Base-by-base conservation (phyloP, 2,888 invertebrate genomes). In the Acleris emargana region DNA sequence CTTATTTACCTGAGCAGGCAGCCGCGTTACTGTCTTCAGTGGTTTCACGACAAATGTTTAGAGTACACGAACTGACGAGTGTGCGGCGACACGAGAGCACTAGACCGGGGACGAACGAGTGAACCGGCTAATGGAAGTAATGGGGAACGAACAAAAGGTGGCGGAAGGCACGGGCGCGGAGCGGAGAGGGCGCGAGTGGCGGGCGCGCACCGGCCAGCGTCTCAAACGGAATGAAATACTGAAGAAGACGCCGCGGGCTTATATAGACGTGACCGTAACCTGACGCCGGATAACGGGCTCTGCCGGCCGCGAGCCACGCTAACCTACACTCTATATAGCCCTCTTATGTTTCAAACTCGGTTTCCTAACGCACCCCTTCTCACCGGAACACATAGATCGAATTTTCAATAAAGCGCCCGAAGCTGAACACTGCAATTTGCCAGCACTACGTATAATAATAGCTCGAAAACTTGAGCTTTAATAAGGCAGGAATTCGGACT, bases 201-300 rank as follows among this genome's bases (percentile, higher is more conserved):
- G 71, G 77, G 77, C 82, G 82, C 88, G 83, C 86, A 78, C 82
- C 84, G 78, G 77, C 83, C 82, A 80, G 81, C 88, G 90, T 85
- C 88, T 87, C 84, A 88, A 89, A 90, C 92, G 86, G 87, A 92
- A 92, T 92, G 92, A 92, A 92, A 92, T 91, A 85, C 86, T 91
- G 84, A 90, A 90, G 91, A 91, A 90, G 91, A 89, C 87, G 88
- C 88, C 86, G 77, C 89, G 86, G 88, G 86, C 92, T 92, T 92
- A 86, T 92, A 92, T 92, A 92, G 92, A 92, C 92, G 86, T 87
- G 84, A 87, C 86, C 88, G 89, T 91, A 92, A 92, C 92, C 91
- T 92, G 92, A 90, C 92, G 90, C 89, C 88, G 89, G 86, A 92
- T 92, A 92, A 92, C 92, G 92, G 92, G 80, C 86, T 87, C 81